Conservation (phyloP, 1,140 invertebrate genomes). For the Drosophila ambigua region DNA sequence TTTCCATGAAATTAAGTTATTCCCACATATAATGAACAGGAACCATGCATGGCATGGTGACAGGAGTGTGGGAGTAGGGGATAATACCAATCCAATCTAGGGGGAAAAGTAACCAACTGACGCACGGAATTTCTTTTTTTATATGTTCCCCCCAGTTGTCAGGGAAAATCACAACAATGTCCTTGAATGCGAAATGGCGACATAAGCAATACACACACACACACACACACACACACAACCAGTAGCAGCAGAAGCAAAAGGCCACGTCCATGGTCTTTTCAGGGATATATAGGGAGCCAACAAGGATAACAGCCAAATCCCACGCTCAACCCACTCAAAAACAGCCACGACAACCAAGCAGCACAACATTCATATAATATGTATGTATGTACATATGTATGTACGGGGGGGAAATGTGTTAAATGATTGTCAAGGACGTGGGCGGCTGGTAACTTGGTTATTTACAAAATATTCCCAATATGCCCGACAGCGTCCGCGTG, state of each 20-base stretch:
- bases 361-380: conserved; percentile 5
- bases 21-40: conserved; percentile 27
- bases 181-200: conserved; percentile 71
- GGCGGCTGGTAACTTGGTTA: conserved; percentile 62
- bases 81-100: conserved; percentile 1
- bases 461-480: conserved; percentile 56
- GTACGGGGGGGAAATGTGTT: conserved; percentile 15
- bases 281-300: conserved; percentile 48
- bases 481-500: conserved; percentile 34
- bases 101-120: conserved; percentile 55
- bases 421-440: conserved; percentile 75
- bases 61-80: not conserved
- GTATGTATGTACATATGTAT: conserved; percentile 4
- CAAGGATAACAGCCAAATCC: conserved; percentile 34
- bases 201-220: conserved; percentile 20
- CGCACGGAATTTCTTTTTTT: conserved; percentile 48
- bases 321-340: conserved; percentile 12
- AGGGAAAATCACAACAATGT: conserved; percentile 60
- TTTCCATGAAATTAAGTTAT: conserved; percentile 24
- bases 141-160: conserved; percentile 9
- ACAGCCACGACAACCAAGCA: conserved; percentile 9
- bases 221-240: not conserved
- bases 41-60: too few species aligned
- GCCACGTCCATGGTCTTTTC: conserved; percentile 8
- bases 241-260: not conserved